These are phyloP conservation scores for Drosophila anomelani DNA, from an alignment of 2,888 invertebrate species.

Conservation along the genomic window DNA sequence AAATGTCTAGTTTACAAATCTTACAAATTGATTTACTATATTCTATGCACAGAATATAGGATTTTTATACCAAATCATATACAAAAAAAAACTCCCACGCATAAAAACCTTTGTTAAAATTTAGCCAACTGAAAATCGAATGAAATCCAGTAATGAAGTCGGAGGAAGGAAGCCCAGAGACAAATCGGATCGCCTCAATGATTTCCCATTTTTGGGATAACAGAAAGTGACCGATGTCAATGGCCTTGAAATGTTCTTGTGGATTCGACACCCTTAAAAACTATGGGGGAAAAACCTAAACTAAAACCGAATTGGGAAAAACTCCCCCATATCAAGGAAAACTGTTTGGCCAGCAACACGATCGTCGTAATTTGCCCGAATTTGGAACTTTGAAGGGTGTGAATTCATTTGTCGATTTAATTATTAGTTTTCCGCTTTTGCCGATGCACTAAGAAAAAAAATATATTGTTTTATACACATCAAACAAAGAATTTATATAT, in stretches of 20 bases:
- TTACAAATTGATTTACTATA: background rate
- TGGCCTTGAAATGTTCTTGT: conserved; percentile 31
- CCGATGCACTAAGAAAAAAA: conserved; percentile 16
- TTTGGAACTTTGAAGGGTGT: conserved; percentile 56
- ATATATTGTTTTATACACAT: background rate
- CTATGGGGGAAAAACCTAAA: background rate
- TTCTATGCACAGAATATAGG: background rate
- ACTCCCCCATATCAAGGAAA: conserved; percentile 15
- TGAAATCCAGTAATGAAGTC: conserved; percentile 6
- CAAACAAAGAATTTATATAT: background rate
- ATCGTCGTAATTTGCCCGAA: conserved; percentile 31
- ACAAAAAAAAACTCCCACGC: background rate
- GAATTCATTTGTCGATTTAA: conserved; percentile 76
- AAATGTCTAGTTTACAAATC: background rate
- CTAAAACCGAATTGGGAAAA: conserved; percentile 1
- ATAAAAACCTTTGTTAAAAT: background rate
- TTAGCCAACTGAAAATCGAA: conserved; percentile 10
- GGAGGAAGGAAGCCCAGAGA: conserved; percentile 6
- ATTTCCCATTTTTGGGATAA: conserved; percentile 26
- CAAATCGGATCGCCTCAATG: conserved; percentile 40
- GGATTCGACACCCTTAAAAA: conserved; percentile 16
- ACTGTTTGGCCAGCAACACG: conserved; percentile 48
- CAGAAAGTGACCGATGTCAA: conserved; percentile 34
- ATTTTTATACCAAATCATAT: too few species aligned
- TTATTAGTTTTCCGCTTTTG: conserved; percentile 60